phyloP scores from a whole-genome alignment of 1,140 invertebrate genomes.

The Aphelenchoides avenae region DNA sequence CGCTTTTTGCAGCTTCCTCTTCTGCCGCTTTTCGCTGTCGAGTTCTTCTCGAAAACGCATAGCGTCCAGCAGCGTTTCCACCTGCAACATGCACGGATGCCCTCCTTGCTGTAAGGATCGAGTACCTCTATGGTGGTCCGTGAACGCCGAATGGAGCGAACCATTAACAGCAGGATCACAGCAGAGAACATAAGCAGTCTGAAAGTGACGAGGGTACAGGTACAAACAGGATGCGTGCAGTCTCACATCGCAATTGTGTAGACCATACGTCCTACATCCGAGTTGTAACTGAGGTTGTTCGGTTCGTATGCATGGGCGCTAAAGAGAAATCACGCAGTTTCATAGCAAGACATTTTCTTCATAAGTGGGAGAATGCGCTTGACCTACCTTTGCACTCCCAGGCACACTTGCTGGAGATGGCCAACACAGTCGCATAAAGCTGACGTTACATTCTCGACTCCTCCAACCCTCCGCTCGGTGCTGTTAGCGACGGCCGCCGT shows the following conservation, averaged over 20 bases:
- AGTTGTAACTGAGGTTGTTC: too few relatives aligned
- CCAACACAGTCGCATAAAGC: too few relatives aligned
- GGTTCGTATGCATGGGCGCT: too few relatives aligned
- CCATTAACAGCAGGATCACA: slow-evolving; percentile 37
- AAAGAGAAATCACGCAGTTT: too few relatives aligned
- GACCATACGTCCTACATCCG: slow-evolving; percentile 36
- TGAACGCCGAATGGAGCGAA: slow-evolving; percentile 37
- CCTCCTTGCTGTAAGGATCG: slow-evolving; percentile 1
- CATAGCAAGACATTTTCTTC: too few relatives aligned
- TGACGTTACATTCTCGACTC: too few relatives aligned
- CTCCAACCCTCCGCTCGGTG: too few relatives aligned
- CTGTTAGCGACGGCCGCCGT: too few relatives aligned
- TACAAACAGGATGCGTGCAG: background rate
- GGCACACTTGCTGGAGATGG: too few relatives aligned
- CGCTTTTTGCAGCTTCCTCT: slow-evolving; percentile 38
- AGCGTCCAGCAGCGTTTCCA: slow-evolving; percentile 35
- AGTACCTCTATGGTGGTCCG: slow-evolving; percentile 21
- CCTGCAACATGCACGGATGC: slow-evolving; percentile 23
- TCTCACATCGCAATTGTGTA: slow-evolving; percentile 35
- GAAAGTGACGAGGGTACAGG: background rate
- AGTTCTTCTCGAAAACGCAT: slow-evolving; percentile 43
- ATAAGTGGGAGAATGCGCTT: too few relatives aligned
- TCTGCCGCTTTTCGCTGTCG: slow-evolving; percentile 34
- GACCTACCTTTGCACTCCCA: too few relatives aligned
- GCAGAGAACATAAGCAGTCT: slow-evolving; percentile 18